Evolutionary conservation across 2,888 invertebrate genomes (phyloP).

Genomic region (Mylabris sibirica): DNA sequence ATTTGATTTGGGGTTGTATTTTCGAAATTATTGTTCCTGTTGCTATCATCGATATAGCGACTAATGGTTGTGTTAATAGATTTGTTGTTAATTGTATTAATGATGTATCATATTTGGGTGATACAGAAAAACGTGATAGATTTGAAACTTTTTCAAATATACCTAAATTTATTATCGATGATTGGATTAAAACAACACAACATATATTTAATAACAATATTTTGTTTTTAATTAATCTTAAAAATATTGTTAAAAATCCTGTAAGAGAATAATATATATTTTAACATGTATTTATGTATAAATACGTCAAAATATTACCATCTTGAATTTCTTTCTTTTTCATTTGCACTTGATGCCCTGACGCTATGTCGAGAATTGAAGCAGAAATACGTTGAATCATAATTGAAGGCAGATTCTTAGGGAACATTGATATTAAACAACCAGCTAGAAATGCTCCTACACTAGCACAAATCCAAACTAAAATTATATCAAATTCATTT

Average conservation of each 20-base stretch:
- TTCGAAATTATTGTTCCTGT: slow-evolving; percentile 66
- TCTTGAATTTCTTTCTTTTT: slow-evolving; percentile 36
- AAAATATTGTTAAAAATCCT: slow-evolving; percentile 62
- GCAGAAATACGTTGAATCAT: slow-evolving; percentile 67
- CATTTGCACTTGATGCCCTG: slow-evolving; percentile 44
- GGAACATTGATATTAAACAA: slow-evolving; percentile 65
- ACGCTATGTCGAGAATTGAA: slow-evolving; percentile 63
- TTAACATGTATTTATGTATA: slow-evolving; percentile 25
- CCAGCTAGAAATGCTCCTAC: slow-evolving; percentile 62
- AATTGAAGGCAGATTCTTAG: slow-evolving; percentile 64
- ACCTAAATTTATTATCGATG: slow-evolving; percentile 66
- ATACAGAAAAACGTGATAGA: slow-evolving; percentile 67
- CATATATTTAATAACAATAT: slow-evolving; percentile 64
- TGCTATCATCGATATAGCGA: slow-evolving; percentile 63
- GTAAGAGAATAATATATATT: not conserved
- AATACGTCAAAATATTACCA: slow-evolving; percentile 35
- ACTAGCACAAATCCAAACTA: slow-evolving; percentile 65
- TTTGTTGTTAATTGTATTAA: slow-evolving; percentile 63
- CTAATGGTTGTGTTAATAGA: slow-evolving; percentile 66
- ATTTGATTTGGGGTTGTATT: slow-evolving; percentile 62
- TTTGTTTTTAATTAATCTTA: slow-evolving; percentile 65
- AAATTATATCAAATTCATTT: slow-evolving; percentile 31
- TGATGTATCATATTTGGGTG: slow-evolving; percentile 65
- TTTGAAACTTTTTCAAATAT: slow-evolving; percentile 66
- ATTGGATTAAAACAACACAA: slow-evolving; percentile 63